phyloP scores from a whole-genome alignment of 2,113 vertebrate species.

The Platichthys stellatus region DNA sequence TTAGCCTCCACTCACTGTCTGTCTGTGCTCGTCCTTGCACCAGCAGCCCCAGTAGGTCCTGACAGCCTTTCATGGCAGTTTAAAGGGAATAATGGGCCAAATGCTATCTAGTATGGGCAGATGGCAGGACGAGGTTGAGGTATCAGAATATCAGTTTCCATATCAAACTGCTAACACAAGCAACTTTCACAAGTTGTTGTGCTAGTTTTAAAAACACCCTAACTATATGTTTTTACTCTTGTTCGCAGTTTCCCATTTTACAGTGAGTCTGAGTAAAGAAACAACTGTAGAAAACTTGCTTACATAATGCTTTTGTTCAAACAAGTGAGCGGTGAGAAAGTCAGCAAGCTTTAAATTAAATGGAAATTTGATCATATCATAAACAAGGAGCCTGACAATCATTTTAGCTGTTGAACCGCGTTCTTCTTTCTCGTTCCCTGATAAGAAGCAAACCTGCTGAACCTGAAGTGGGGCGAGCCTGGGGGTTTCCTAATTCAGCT shows the following conservation, averaged over 20 bases:
- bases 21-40: conserved; percentile 8
- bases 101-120: conserved; percentile 3
- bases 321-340: no score
- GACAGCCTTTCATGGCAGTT: conserved; percentile 40
- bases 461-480: background rate
- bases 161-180: background rate
- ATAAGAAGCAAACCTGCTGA: conserved; percentile 27
- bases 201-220: background rate
- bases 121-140: background rate
- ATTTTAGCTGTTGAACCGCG: conserved; percentile 17
- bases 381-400: background rate
- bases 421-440: conserved; percentile 11
- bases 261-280: background rate
- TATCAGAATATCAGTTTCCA: background rate
- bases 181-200: background rate
- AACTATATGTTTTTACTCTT: no score
- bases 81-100: conserved; percentile 30
- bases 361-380: conserved; percentile 23
- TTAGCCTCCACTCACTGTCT: conserved; percentile 27
- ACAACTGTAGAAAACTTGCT: conserved; percentile 5
- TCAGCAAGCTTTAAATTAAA: conserved; percentile 3
- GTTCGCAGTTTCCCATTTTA: no score
- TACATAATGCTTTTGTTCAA: no score
- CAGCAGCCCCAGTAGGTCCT: conserved; percentile 7
- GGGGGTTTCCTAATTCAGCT: conserved; percentile 18